Conservation (phyloP, 2,888 invertebrate species). For the Drosophila rubida region DNA sequence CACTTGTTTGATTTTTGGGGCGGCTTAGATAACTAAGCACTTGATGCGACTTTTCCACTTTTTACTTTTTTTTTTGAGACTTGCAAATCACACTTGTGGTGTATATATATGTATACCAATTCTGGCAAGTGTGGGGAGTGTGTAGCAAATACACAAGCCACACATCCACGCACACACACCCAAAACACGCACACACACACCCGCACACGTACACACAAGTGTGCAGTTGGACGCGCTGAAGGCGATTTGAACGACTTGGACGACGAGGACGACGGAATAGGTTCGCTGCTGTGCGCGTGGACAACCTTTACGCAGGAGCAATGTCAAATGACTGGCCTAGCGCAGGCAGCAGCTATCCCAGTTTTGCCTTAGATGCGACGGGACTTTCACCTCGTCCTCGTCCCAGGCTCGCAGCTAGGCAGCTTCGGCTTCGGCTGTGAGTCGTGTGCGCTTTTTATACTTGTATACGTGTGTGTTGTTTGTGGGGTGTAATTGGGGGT, state of each 20-base stretch:
- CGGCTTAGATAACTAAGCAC: slow-evolving; percentile 6
- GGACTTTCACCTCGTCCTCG: slow-evolving; percentile 65
- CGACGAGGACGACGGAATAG: slow-evolving; percentile 36
- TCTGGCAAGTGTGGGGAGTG: slow-evolving; percentile 47
- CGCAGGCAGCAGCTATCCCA: slow-evolving; percentile 68
- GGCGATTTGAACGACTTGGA: slow-evolving; percentile 25
- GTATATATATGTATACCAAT: slow-evolving; percentile 59
- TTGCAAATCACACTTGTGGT: slow-evolving; percentile 13
- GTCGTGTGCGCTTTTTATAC: slow-evolving; percentile 42
- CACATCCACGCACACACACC: slow-evolving; percentile 36
- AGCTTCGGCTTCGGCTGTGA: slow-evolving; percentile 56
- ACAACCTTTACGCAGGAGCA: slow-evolving; percentile 83
- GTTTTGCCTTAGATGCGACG: slow-evolving; percentile 73
- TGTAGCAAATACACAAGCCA: slow-evolving; percentile 45
- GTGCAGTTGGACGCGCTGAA: slow-evolving; percentile 36
- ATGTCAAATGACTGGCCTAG: slow-evolving; percentile 82
- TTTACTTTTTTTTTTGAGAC: not conserved
- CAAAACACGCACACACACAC: slow-evolving; percentile 29
- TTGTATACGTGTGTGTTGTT: not conserved
- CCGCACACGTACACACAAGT: slow-evolving; percentile 26
- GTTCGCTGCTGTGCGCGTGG: slow-evolving; percentile 60
- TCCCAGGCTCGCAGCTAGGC: slow-evolving; percentile 12
- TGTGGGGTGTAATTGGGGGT: slow-evolving; percentile 25
- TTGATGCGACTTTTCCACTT: slow-evolving; percentile 54
- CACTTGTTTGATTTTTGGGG: slow-evolving; percentile 1